Evolutionary conservation across 1,140 invertebrate genomes (phyloP), one percentile per base, ranked within the genome.

Genomic region (Neoseiulus cucumeris): DNA sequence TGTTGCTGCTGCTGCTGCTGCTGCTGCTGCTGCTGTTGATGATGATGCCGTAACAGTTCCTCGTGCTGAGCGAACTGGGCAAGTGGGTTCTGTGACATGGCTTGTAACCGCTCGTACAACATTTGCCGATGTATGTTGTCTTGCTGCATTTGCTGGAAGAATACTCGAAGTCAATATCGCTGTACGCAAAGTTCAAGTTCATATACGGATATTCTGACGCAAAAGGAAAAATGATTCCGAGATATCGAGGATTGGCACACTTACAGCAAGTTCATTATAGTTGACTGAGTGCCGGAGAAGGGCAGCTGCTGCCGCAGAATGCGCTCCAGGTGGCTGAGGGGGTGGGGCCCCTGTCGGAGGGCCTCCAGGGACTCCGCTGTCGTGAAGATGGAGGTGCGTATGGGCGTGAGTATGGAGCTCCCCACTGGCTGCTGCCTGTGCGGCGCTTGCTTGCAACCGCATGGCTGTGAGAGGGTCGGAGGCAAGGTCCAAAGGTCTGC

Each of bases 371-470:
- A 68, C 85, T 74, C 85, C 85, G 45, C 76, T 72, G 71, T 84
- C 85, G 79, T 88, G 87, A 73, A 89, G 82, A 79, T 90, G 87
- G 73, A 89, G 83, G 80, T 89, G 87, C 70, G 87, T 87, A 80
- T 92, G 80, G 33, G 77, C 74, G 71, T 81, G 80, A 64, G 78
- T 75, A 68, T 81, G 89, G 71, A 88, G 87, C 79, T 91, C 89
- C 70, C 87, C 86, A 77, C 88, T 85, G 64, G 86, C 85, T 59
- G 51, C 17, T 6, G 12, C 17, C 51, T 14, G 14, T 17, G 25
- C 33, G 25, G 17, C 51, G 51, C 51, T 25, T 14, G 51, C 51
- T 59, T 59, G 51, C 25, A 59, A 20, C 33, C 51, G 51, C 51
- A 59, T 59, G 14, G 51, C 51, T 14, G 51, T 20, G 75, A 89